phyloP scores from a whole-genome alignment of 2,113 vertebrate species.

The Vidua chalybeata region DNA sequence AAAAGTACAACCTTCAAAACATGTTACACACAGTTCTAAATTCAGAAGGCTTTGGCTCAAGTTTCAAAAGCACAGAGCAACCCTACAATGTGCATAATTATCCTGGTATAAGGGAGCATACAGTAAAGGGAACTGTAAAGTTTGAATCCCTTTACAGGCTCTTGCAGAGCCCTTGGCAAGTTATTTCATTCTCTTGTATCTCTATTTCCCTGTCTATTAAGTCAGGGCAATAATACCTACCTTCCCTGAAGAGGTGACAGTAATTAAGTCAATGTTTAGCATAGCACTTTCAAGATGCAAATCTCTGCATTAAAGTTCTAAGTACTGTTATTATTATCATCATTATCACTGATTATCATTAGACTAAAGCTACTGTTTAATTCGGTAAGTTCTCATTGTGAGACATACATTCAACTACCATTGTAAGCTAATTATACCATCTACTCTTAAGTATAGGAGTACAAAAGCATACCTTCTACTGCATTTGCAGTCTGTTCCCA shows the following conservation, averaged over 20 bases:
- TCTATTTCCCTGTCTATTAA: slow-evolving; percentile 55
- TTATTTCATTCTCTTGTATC: slow-evolving; percentile 44
- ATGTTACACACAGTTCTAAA: neutral
- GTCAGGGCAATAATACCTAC: slow-evolving; percentile 46
- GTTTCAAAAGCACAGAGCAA: slow-evolving; percentile 39
- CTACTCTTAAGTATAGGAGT: slow-evolving; percentile 46
- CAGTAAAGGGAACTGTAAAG: slow-evolving; percentile 14
- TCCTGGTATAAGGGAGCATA: neutral
- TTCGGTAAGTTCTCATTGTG: slow-evolving; percentile 17
- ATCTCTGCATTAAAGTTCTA: slow-evolving; percentile 63
- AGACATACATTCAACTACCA: slow-evolving; percentile 38
- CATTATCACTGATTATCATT: slow-evolving; percentile 62
- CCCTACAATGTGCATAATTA: neutral
- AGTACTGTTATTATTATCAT: slow-evolving; percentile 57
- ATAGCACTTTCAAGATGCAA: slow-evolving; percentile 65
- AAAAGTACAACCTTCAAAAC: neutral
- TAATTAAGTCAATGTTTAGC: slow-evolving; percentile 72
- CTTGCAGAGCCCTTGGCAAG: slow-evolving; percentile 41
- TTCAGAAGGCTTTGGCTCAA: neutral
- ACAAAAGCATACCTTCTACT: slow-evolving; percentile 56
- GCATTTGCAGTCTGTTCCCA: slow-evolving; percentile 33
- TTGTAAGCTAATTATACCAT: slow-evolving; percentile 64
- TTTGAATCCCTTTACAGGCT: slow-evolving; percentile 30
- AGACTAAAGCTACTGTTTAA: slow-evolving; percentile 47
- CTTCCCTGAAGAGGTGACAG: slow-evolving; percentile 61